A percentile compares a stretch with the other conserved stretches of the same genome.
phyloP scores from a whole-genome alignment of 2,797 vertebrate genomes.

The Mergus octosetaceus region DNA sequence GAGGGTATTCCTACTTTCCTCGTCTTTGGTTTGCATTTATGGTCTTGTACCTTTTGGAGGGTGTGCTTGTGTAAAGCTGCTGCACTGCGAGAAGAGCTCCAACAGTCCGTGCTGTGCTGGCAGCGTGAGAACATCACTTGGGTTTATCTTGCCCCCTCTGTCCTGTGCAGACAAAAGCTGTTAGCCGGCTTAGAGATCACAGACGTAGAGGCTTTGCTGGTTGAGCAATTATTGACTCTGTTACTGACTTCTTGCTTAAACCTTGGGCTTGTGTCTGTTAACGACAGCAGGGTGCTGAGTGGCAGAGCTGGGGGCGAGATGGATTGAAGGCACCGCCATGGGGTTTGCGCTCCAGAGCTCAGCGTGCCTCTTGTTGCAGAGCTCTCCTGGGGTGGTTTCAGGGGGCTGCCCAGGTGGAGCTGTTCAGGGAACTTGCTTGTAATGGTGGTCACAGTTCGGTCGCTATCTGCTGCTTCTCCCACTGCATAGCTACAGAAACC shows the following conservation, averaged over 20 bases:
- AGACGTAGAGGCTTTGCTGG: neutral
- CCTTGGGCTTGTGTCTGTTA: neutral
- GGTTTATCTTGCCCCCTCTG: neutral
- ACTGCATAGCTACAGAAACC: neutral
- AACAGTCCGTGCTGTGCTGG: neutral
- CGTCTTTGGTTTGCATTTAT: neutral
- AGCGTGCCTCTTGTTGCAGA: neutral
- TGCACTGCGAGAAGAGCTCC: neutral
- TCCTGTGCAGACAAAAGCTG: neutral
- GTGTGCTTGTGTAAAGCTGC: neutral
- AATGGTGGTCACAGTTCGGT: neutral
- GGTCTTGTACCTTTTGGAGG: neutral
- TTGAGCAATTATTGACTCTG: fast-evolving
- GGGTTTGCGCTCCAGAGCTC: neutral
- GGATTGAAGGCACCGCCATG: neutral
- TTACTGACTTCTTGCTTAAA: neutral
- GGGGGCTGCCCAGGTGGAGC: neutral
- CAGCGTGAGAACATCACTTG: fast-evolving
- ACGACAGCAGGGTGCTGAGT: neutral
- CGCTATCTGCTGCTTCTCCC: neutral
- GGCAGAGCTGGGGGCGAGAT: neutral
- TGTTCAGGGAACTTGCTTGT: neutral
- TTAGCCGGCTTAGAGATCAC: neutral
- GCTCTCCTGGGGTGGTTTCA: neutral
- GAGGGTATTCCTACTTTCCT: neutral